Evolutionary conservation across 2,888 invertebrate genomes (phyloP).

Genomic region (Toxonevra muliebris): DNA sequence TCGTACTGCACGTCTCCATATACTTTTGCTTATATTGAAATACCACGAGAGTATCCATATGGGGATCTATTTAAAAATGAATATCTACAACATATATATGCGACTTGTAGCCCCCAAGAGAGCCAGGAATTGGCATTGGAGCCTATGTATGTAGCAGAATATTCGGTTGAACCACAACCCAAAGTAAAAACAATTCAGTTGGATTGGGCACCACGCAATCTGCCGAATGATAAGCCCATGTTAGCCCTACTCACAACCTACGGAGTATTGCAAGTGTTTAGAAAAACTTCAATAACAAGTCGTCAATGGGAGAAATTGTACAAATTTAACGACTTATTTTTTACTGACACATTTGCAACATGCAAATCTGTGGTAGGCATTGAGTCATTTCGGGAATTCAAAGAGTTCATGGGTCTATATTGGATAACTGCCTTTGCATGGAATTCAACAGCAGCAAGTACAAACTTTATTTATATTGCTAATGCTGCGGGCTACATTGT

Average conservation of each 20-base stretch:
- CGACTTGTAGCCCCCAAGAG: constrained; percentile 43
- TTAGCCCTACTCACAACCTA: constrained; percentile 50
- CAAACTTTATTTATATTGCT: constrained; percentile 43
- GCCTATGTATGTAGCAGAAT: constrained; percentile 49
- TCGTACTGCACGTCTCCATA: constrained; percentile 47
- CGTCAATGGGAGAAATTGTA: constrained; percentile 43
- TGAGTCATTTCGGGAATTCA: constrained; percentile 42
- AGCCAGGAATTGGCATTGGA: constrained; percentile 55
- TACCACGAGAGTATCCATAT: constrained; percentile 40
- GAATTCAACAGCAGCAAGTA: constrained; percentile 26
- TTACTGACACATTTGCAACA: constrained; percentile 38
- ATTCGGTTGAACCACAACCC: constrained; percentile 42
- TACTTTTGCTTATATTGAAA: constrained; percentile 37
- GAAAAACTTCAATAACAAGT: constrained; percentile 34
- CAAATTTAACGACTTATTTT: constrained; percentile 38
- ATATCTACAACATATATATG: constrained; percentile 48
- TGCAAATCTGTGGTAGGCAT: constrained; percentile 26
- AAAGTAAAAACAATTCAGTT: constrained; percentile 39
- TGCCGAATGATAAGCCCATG: constrained; percentile 37
- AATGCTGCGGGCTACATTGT: constrained; percentile 56
- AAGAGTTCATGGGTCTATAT: constrained; percentile 45
- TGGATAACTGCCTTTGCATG: constrained; percentile 55
- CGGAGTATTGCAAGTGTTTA: constrained; percentile 51
- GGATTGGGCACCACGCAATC: constrained; percentile 38
- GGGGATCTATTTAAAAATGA: constrained; percentile 43